Conservation (phyloP, 2,888 invertebrate species). For the Macropis europaea region DNA sequence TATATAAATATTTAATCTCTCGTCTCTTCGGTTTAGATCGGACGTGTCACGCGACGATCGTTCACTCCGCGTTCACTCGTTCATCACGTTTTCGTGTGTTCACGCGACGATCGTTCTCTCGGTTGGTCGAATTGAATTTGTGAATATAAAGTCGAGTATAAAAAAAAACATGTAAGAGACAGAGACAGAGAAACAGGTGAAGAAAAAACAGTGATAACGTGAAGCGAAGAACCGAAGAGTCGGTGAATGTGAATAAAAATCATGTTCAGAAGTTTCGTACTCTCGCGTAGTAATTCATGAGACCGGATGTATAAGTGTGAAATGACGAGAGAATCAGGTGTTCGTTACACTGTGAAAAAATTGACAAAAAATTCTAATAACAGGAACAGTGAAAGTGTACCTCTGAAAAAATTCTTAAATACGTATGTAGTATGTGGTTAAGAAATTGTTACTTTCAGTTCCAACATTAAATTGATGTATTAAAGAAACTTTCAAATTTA, state of each 20-base stretch:
- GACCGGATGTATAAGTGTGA: slow-evolving; percentile 15
- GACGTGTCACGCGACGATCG: slow-evolving; percentile 6
- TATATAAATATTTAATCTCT: no score
- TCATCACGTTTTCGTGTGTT: neutral
- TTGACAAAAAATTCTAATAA: no score
- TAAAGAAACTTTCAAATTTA: no score
- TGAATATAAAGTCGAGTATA: slow-evolving; percentile 37
- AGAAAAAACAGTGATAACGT: slow-evolving; percentile 40
- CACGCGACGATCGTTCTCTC: slow-evolving; percentile 1
- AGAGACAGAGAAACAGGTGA: slow-evolving; percentile 24
- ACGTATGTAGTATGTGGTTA: no score
- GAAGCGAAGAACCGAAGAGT: slow-evolving; percentile 24
- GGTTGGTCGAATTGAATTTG: neutral
- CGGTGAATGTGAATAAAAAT: slow-evolving; percentile 10
- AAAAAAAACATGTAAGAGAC: slow-evolving; percentile 20
- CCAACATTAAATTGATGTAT: no score
- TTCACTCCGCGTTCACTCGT: neutral
- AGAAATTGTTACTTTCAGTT: no score
- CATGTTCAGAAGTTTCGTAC: slow-evolving; percentile 15
- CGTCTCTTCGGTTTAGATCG: slow-evolving; percentile 18
- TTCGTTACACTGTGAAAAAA: slow-evolving; percentile 56
- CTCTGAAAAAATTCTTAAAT: no score
- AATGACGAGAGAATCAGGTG: slow-evolving; percentile 23
- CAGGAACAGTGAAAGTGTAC: neutral
- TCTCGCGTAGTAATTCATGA: slow-evolving; percentile 25